Conservation (phyloP, 2,888 invertebrate genomes). For the Pocota personata region DNA sequence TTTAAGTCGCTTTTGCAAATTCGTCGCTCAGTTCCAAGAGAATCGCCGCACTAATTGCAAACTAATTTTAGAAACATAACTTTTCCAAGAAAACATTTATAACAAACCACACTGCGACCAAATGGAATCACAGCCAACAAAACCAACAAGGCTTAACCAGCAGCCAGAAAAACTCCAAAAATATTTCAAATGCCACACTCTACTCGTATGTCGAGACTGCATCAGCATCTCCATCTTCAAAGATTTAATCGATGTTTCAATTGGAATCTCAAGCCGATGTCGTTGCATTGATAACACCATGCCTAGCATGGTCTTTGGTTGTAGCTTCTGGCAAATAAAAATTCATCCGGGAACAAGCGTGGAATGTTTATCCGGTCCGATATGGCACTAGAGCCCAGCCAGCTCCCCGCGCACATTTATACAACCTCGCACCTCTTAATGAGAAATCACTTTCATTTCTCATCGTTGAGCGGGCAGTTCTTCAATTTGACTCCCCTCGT, state of each 20-base stretch:
- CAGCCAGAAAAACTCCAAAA: constrained; percentile 41
- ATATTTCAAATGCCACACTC: constrained; percentile 70
- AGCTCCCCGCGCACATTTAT: constrained; percentile 41
- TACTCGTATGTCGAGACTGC: constrained; percentile 66
- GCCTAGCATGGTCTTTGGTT: constrained; percentile 66
- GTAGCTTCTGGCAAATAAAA: constrained; percentile 58
- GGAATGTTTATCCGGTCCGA: constrained; percentile 71
- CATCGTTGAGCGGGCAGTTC: constrained; percentile 43
- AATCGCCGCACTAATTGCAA: constrained; percentile 64
- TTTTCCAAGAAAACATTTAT: constrained; percentile 68
- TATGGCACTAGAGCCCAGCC: constrained; percentile 56
- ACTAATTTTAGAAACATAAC: constrained; percentile 71
- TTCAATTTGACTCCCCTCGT: constrained; percentile 28
- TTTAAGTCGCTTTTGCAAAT: not conserved
- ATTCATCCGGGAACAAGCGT: constrained; percentile 57
- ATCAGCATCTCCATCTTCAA: constrained; percentile 68
- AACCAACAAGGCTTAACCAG: not conserved
- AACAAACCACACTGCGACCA: constrained; percentile 42
- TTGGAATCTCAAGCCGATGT: constrained; percentile 71
- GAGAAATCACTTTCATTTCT: constrained; percentile 73
- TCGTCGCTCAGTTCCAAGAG: constrained; percentile 12
- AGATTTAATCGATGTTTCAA: constrained; percentile 70
- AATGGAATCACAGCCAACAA: not conserved
- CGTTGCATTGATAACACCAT: constrained; percentile 71
- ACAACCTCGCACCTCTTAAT: constrained; percentile 72